Conservation (phyloP, 2,797 vertebrate genomes). For the Pogoniulus pusillus region DNA sequence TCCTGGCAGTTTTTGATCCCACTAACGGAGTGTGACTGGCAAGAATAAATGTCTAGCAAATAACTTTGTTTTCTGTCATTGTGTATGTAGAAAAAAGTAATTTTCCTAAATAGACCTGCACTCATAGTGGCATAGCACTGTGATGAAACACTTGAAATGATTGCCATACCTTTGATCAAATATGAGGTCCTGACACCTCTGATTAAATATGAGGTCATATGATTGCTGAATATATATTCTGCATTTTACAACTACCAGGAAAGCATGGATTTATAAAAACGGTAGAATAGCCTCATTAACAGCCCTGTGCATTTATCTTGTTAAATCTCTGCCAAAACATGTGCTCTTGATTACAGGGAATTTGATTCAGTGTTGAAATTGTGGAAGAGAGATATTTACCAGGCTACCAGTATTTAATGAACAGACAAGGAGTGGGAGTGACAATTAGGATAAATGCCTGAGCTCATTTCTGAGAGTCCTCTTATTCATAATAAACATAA, state of each 20-base stretch:
- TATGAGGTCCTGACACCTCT: background rate
- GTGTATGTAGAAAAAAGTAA: background rate
- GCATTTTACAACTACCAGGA: background rate
- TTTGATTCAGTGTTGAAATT: conserved; percentile 7
- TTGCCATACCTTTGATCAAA: background rate
- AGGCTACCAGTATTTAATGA: background rate
- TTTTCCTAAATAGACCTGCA: background rate
- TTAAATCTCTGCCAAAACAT: conserved; percentile 33
- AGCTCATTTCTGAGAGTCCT: background rate
- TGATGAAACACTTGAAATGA: background rate
- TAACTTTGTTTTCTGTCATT: background rate
- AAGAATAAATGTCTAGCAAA: background rate
- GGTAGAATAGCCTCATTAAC: background rate
- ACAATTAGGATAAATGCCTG: conserved; percentile 7
- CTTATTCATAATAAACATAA: background rate
- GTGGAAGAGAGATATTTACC: conserved; percentile 7
- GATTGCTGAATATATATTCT: background rate
- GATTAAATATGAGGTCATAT: background rate
- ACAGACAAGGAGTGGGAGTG: background rate
- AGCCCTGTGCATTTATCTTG: background rate
- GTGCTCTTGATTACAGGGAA: conserved; percentile 19
- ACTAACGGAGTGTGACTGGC: background rate
- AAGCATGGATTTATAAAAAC: conserved; percentile 18
- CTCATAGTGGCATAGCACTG: background rate
- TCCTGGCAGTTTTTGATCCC: background rate